These are phyloP conservation scores for Coelopa pilipes DNA, from an alignment of 2,888 invertebrate genomes.

Conservation along the genomic window DNA sequence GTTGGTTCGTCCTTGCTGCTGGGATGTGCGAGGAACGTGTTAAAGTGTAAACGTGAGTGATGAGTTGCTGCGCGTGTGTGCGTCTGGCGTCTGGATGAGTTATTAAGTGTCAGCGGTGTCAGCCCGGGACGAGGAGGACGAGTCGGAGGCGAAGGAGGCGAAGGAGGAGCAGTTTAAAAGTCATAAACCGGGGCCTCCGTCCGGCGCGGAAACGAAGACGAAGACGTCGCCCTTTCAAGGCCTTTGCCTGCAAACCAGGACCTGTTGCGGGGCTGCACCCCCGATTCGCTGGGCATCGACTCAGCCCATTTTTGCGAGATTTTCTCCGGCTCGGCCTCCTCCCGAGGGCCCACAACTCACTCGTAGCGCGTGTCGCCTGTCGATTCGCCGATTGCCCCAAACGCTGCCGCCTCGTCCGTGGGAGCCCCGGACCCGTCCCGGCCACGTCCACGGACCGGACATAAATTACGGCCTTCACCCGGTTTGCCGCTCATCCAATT, in stretches of 20 bases:
- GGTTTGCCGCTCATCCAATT: slow-evolving; percentile 24
- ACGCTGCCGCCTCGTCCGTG: not conserved
- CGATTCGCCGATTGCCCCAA: not conserved
- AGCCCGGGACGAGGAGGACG: not conserved
- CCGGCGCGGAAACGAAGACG: too few relatives aligned
- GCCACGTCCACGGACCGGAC: not conserved
- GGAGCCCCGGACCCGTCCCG: not conserved
- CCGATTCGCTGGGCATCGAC: too few relatives aligned
- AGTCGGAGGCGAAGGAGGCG: not conserved
- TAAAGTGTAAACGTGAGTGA: slow-evolving; percentile 30
- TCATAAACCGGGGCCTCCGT: too few relatives aligned
- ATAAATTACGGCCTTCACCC: not conserved
- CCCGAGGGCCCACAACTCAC: not conserved
- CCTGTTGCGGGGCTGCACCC: too few relatives aligned
- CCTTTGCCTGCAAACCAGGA: too few relatives aligned
- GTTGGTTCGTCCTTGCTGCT: too few relatives aligned
- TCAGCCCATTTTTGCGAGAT: too few relatives aligned
- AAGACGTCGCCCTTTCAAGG: too few relatives aligned
- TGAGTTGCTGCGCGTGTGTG: not conserved
- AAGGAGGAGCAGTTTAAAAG: not conserved
- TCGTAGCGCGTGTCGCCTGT: not conserved
- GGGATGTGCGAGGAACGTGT: slow-evolving; percentile 21
- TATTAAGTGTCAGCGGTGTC: too few relatives aligned
- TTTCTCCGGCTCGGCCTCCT: too few relatives aligned
- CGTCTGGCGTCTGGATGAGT: too few relatives aligned